Conservation (phyloP, 1,140 invertebrate species). For the Achatina immaculata region DNA sequence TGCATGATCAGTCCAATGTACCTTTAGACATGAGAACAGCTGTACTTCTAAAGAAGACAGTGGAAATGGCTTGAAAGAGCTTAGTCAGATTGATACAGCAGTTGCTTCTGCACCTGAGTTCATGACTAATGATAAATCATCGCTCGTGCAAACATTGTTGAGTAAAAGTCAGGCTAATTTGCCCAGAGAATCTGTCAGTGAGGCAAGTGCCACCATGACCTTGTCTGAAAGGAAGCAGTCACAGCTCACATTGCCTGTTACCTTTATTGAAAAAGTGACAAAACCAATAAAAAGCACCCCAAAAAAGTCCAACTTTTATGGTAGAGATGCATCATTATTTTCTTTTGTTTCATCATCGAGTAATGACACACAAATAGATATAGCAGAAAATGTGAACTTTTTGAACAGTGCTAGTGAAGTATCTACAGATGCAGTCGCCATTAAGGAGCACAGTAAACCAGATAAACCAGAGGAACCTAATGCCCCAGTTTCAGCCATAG, state of each 20-base stretch:
- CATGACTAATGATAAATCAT: conserved; percentile 11
- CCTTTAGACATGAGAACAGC: conserved; percentile 36
- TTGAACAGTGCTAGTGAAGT: background rate
- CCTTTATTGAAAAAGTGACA: background rate
- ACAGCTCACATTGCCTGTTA: background rate
- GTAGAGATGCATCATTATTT: conserved; percentile 34
- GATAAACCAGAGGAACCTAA: background rate
- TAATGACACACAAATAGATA: background rate
- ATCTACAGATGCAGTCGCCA: background rate
- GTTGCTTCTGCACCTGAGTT: background rate
- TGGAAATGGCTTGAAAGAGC: background rate
- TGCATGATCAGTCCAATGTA: conserved; percentile 3
- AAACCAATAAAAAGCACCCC: conserved; percentile 27
- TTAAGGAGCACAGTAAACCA: background rate
- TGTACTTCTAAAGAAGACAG: background rate
- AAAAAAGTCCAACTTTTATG: conserved; percentile 39
- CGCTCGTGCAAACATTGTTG: conserved; percentile 8
- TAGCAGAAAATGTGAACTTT: background rate
- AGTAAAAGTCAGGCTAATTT: background rate
- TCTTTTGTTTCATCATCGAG: background rate
- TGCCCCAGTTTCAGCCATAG: background rate
- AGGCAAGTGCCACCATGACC: background rate
- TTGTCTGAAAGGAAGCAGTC: background rate
- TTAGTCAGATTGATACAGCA: background rate
- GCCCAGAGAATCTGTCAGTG: background rate